phyloP scores from a whole-genome alignment of 2,113 vertebrate species.

The Antechinus flavipes region DNA sequence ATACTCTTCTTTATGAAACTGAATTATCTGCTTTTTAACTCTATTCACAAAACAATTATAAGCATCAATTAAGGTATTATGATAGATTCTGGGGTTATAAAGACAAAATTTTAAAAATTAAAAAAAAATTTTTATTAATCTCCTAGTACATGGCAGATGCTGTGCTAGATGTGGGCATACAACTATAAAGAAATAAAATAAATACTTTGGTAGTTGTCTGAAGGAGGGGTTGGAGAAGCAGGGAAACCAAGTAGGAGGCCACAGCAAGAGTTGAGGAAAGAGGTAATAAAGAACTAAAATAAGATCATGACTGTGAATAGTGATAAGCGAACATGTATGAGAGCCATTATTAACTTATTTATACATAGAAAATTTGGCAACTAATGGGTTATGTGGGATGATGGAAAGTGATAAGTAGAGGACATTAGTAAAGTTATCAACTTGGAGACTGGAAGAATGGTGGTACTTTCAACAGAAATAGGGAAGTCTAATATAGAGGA shows the following conservation, averaged over 20 bases:
- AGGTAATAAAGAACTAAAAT: neutral
- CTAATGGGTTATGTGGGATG: neutral
- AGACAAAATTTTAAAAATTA: neutral
- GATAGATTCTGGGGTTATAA: neutral
- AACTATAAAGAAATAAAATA: neutral
- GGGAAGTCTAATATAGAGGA: neutral
- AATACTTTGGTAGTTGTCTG: neutral
- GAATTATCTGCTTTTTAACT: slow-evolving; percentile 71
- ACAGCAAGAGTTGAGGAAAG: neutral
- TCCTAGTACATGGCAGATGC: neutral
- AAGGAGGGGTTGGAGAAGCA: neutral
- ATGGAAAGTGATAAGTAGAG: neutral
- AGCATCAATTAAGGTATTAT: neutral
- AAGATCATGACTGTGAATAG: neutral
- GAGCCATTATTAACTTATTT: neutral
- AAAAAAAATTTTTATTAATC: neutral
- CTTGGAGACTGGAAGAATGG: neutral
- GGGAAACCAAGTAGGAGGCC: neutral
- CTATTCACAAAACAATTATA: neutral
- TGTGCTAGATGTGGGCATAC: neutral
- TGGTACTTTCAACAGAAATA: neutral
- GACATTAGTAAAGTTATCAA: neutral
- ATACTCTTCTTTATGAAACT: slow-evolving; percentile 38
- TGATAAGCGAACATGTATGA: neutral
- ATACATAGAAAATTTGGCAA: neutral